Evolutionary conservation across 2,888 invertebrate genomes (phyloP), one percentile per base, ranked within the genome.

Genomic region (Bruchidius siliquastri): DNA sequence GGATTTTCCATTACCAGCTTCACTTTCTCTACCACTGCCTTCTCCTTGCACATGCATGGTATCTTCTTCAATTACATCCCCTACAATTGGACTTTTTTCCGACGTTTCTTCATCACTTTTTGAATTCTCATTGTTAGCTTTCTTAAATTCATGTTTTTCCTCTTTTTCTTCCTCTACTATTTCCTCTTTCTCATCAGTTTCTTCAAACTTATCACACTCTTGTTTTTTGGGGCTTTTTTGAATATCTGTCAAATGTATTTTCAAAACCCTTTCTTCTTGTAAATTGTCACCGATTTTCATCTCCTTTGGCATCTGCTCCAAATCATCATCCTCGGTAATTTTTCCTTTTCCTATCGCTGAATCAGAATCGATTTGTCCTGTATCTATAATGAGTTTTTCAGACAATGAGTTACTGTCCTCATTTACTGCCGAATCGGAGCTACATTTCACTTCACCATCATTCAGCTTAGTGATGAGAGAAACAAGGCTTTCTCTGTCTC

Each of bases 401-500:
- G 87, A 87, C 80, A 89, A 88, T 76, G 88, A 85, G 79, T 91
- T 91, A 81, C 91, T 92, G 79, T 91, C 91, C 80, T 91, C 91
- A 81, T 91, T 91, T 20, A 90, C 88, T 70, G 90, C 87, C 22
- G 90, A 89, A 76, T 90, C 90, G 20, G 88, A 85, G 49, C 88
- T 88, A 75, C 89, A 84, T 75, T 90, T 90, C 75, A 91, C 91
- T 82, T 94, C 93, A 21, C 93, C 93, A 81, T 89, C 90, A 73
- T 91, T 92, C 72, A 96, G 87, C 77, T 92, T 90, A 69, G 89
- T 88, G 84, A 97, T 96, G 66, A 98, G 89, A 83, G 91, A 90
- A 10, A 93, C 92, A 79, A 98, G 88, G 79, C 95, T 95, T 79
- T 94, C 94, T 77, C 96, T 80, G 77, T 86, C 85, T 75, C 87